These are phyloP conservation scores for Tetragnatha versicolor DNA, from an alignment of 1,140 invertebrate species.

Conservation along the genomic window DNA sequence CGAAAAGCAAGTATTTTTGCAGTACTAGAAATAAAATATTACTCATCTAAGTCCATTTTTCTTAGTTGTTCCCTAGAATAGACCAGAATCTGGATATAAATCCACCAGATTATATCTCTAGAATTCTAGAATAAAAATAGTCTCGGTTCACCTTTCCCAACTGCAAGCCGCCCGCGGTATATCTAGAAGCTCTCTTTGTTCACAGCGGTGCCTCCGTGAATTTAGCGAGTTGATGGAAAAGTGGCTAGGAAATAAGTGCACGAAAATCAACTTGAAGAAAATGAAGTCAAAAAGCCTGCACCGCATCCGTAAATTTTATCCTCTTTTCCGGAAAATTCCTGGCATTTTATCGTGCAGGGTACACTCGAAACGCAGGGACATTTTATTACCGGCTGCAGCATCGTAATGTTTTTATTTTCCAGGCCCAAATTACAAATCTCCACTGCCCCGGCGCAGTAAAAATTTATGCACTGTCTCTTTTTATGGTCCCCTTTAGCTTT, in stretches of 20 bases:
- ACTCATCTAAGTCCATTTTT: no score
- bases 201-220: neutral
- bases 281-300: neutral
- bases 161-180: no score
- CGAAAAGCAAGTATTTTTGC: no score
- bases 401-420: slow-evolving; percentile 25
- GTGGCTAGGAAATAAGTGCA: neutral
- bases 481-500: neutral
- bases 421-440: neutral
- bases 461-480: slow-evolving; percentile 3
- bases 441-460: neutral
- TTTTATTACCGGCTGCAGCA: neutral
- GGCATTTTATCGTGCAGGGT: neutral
- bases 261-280: neutral
- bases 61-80: no score
- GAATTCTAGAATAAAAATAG: no score
- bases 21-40: no score
- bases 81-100: no score
- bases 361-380: neutral
- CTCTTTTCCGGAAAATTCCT: neutral
- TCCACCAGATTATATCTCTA: no score
- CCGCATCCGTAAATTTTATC: neutral
- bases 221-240: neutral
- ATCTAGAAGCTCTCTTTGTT: no score
- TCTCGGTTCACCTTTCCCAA: no score